Evolutionary conservation across 2,888 invertebrate genomes (phyloP), one percentile per base, ranked within the genome.

Genomic region (Liposcelis brunnea): DNA sequence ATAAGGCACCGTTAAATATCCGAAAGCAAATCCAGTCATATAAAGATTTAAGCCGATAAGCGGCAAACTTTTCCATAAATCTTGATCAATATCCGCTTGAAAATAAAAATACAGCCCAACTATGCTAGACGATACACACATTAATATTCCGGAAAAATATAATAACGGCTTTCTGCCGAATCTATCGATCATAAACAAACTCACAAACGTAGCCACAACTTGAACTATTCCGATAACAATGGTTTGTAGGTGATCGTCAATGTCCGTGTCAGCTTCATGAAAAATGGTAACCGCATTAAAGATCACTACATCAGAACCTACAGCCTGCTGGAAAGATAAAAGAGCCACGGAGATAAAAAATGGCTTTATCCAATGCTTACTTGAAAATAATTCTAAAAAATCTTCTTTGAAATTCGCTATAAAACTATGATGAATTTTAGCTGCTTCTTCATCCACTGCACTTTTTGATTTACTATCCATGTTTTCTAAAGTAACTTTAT

Each of bases 1-100:
- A 62, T 75, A 75, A 2, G 75, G 75, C 10, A 76, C 63, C 1
- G 74, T 74, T 1, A 74, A 74, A 55, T 71, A 74, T 0, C 75
- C 75, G 1, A 75, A 58, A 0, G 74, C 71, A 61, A 73, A 76
- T 0, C 72, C 72, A 35, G 71, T 52, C 64, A 75, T 74, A 57
- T 71, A 76, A 34, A 70, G 59, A 21, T 74, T 65, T 31, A 75
- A 58, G 49, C 72, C 72, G 2, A 57, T 56, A 2, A 76, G 63
- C 1, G 76, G 75, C 1, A 76, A 57, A 55, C 61, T 59, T 2
- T 56, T 55, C 2, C 62, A 44, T 1, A 51, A 48, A 1, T 55
- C 55, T n/a, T 46, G 21, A 4, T 47, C 45, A n/a, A n/a, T n/a
- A 31, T 34, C 15, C n/a, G 5, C 6, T 5, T 49, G 61, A 31